Evolutionary conservation across 2,113 vertebrate species (phyloP).

Genomic region (Pseudois nayaur): DNA sequence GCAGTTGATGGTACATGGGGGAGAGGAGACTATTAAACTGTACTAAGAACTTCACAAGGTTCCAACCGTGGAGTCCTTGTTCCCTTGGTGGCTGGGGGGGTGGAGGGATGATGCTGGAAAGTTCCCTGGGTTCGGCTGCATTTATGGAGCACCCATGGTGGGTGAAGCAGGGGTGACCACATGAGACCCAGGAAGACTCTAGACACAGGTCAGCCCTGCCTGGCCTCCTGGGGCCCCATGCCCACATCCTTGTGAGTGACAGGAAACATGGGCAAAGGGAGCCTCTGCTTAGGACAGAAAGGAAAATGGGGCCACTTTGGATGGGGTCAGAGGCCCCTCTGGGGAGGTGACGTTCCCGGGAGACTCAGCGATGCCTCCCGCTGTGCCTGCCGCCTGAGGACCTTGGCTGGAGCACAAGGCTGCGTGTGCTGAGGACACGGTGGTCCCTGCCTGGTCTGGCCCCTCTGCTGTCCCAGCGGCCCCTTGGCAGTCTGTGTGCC

Average conservation of each 20-base stretch:
- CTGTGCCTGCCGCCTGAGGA: accelerated
- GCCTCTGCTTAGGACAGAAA: background rate
- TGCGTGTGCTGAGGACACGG: accelerated
- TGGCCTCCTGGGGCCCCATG: background rate
- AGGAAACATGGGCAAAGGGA: background rate
- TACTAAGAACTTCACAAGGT: background rate
- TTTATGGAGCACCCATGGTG: background rate
- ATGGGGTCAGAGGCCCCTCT: background rate
- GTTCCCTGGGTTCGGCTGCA: background rate
- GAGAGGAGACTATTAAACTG: background rate
- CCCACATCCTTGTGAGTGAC: background rate
- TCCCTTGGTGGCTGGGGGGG: background rate
- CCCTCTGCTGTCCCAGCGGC: background rate
- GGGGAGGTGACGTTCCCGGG: background rate
- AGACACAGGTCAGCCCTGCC: background rate
- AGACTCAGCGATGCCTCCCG: background rate
- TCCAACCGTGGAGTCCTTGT: background rate
- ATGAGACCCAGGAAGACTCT: background rate
- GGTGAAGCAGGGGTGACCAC: background rate
- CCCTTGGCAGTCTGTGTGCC: background rate
- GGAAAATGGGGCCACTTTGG: background rate
- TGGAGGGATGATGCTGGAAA: background rate
- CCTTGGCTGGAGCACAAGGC: background rate
- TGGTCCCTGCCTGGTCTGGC: background rate
- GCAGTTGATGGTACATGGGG: accelerated